Evolutionary conservation across 2,797 vertebrate genomes (phyloP).

Genomic region (Sebastolobus altivelis): DNA sequence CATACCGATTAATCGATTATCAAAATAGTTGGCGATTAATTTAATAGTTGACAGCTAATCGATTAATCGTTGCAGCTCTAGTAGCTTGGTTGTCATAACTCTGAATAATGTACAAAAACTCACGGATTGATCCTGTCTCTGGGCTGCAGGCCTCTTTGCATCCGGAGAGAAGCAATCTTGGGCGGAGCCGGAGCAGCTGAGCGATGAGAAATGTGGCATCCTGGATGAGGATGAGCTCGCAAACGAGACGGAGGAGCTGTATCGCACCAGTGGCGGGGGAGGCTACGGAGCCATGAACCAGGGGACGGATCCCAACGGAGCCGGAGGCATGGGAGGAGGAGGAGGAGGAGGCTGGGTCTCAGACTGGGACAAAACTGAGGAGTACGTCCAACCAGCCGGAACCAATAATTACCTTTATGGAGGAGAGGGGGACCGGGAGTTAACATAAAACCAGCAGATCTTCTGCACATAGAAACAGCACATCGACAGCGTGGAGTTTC

Average conservation of each 20-base stretch:
- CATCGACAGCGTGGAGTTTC: constrained; percentile 33
- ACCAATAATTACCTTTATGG: constrained; percentile 81
- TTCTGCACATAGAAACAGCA: constrained; percentile 24
- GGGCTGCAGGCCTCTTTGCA: constrained; percentile 88
- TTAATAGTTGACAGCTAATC: no score
- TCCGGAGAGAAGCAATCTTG: constrained; percentile 96
- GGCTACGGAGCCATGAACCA: constrained; percentile 82
- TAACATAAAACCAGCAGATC: constrained; percentile 58
- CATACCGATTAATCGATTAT: no score
- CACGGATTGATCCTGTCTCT: neutral
- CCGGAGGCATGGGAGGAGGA: constrained; percentile 64
- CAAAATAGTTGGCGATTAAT: no score
- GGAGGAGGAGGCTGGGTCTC: constrained; percentile 79
- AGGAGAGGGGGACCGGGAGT: constrained; percentile 64
- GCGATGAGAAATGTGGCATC: constrained; percentile 91
- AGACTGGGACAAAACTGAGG: constrained; percentile 86
- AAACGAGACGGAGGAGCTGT: constrained; percentile 85
- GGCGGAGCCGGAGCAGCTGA: constrained; percentile 94
- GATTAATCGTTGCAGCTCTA: no score
- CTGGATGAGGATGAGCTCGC: constrained; percentile 85
- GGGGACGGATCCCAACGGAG: constrained; percentile 77
- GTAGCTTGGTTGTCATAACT: neutral
- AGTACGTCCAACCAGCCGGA: constrained; percentile 82
- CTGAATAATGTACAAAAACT: neutral
- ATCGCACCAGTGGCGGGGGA: constrained; percentile 68